phyloP scores from a whole-genome alignment of 2,797 vertebrate species.

The Acipenser ruthenus region DNA sequence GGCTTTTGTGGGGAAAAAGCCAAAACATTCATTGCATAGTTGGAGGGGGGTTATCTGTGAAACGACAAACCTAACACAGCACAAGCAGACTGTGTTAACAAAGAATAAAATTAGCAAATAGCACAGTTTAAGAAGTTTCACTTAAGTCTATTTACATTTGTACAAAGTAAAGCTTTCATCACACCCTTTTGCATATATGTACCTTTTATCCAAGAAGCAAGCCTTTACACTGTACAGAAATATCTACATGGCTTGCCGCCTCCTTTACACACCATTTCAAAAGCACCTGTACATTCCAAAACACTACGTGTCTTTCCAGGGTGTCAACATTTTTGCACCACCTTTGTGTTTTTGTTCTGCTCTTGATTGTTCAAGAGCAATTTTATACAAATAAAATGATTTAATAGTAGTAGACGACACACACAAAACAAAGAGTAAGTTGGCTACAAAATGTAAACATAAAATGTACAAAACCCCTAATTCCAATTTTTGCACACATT shows the following conservation, averaged over 20 bases:
- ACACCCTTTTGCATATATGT: constrained; percentile 98
- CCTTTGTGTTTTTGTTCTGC: constrained; percentile 33
- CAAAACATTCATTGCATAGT: constrained; percentile 93
- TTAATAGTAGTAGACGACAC: constrained; percentile 50
- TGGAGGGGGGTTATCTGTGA: constrained; percentile 80
- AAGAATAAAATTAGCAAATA: constrained; percentile 70
- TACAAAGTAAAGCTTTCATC: constrained; percentile 99
- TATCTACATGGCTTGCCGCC: constrained; percentile 70
- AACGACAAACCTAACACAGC: constrained; percentile 65
- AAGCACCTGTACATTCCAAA: constrained; percentile 57
- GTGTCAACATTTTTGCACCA: constrained; percentile 30
- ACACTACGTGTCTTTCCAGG: constrained; percentile 16
- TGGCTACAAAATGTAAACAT: constrained; percentile 58
- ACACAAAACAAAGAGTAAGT: constrained; percentile 58
- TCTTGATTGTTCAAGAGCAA: constrained; percentile 41
- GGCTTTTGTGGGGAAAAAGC: constrained; percentile 70
- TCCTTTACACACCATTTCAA: constrained; percentile 38
- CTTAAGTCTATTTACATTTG: constrained; percentile 87
- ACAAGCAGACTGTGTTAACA: constrained; percentile 50
- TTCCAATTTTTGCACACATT: constrained; percentile 31
- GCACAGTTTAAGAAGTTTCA: constrained; percentile 74
- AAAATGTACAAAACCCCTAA: constrained; percentile 60
- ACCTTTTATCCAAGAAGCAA: constrained; percentile 76
- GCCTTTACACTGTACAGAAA: constrained; percentile 66
- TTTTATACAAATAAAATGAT: constrained; percentile 60